Evolutionary conservation across 2,113 vertebrate species (phyloP), one percentile per base, ranked within the genome.

Genomic region (Caloenas nicobarica): DNA sequence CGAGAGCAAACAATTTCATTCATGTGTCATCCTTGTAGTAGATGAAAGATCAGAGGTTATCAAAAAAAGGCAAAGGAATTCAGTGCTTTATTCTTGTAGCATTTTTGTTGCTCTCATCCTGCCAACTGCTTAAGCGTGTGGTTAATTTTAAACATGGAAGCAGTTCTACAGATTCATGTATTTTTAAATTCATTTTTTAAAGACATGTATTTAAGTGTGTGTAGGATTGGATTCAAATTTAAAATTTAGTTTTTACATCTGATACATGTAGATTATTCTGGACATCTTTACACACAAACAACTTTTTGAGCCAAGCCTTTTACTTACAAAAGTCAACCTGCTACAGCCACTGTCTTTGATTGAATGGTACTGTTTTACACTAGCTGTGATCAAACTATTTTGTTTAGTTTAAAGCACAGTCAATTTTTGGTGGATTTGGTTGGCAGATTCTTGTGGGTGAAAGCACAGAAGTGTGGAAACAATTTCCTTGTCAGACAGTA

Each of bases 401-500:
- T 92, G 13, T 56, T 88, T 89, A 9, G 16, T 81, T 80, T 69
- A 81, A 15, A 89, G 17, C 21, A 51, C 11, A 77, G 33, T 50
- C 62, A 94, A 26, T 70, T 91, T 96, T 80, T 65, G 29, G 71
- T 51, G 51, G 62, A 83, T 91, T 91, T 91, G 23, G 28, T 46
- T 93, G 78, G 72, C 70, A 91, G 40, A 77, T 85, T 86, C 79
- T 93, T 73, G 50, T 51, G 36, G 34, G 28, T 73, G 62, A 89
- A 89, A 94, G 36, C 44, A 95, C 31, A 82, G 89, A 96, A 42
- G 11, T 7, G 31, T 80, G 36, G 87, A 94, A 96, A 83, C 66
- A 86, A 91, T 96, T 96, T 93, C 46, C 81, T 87, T 93, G 84
- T 89, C 84, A 96, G 86, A 62, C 18, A 50, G 74, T 56, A 66